Conservation (phyloP, 2,888 invertebrate species). For the Acronicta psi region DNA sequence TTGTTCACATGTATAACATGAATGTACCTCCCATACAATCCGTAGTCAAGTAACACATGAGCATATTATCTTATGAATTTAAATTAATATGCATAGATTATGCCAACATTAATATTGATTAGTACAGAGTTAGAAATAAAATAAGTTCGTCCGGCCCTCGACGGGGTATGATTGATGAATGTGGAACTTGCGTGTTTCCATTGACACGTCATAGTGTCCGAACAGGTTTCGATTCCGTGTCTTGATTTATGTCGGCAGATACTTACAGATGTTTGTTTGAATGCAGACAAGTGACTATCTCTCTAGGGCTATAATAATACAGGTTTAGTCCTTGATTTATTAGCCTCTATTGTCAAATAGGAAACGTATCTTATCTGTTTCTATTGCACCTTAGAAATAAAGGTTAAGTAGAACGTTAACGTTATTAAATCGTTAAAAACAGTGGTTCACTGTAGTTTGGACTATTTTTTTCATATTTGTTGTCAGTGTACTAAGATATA, state of each 20-base stretch:
- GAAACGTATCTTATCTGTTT: background rate
- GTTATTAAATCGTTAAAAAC: no score
- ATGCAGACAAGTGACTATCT: background rate
- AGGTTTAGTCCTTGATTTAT: background rate
- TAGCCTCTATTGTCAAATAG: background rate
- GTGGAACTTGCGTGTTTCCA: slow-evolving; percentile 17
- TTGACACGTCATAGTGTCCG: slow-evolving; percentile 7
- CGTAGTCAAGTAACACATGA: background rate
- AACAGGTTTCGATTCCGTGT: background rate
- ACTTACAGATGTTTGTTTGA: background rate
- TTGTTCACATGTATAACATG: background rate
- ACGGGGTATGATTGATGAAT: slow-evolving; percentile 50
- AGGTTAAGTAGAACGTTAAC: no score
- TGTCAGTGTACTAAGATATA: no score
- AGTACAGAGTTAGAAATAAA: slow-evolving; percentile 51
- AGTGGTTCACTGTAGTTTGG: no score
- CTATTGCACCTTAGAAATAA: no score
- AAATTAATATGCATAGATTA: slow-evolving; percentile 42
- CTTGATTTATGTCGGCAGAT: background rate
- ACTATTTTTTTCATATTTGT: no score
- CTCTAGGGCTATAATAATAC: background rate
- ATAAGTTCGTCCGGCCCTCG: slow-evolving; percentile 42
- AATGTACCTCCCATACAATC: background rate
- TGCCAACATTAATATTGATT: slow-evolving; percentile 53
- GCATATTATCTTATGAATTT: slow-evolving; percentile 25